These are phyloP conservation scores for Nebria brevicollis DNA, from an alignment of 2,888 invertebrate species.

Conservation along the genomic window DNA sequence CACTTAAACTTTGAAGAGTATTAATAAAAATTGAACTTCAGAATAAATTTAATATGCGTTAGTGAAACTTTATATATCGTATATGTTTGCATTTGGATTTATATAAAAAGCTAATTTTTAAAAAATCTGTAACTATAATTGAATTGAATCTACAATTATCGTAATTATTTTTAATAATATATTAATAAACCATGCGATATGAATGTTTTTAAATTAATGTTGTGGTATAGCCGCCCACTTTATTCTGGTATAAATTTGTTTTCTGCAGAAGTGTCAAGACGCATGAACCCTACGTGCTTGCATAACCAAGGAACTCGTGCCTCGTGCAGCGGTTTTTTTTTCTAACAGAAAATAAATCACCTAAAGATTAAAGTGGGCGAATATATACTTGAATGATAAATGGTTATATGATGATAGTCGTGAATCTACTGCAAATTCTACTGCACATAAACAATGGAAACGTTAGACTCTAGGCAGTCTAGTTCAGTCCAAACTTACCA, in stretches of 20 bases:
- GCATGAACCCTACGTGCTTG: not conserved
- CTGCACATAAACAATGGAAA: constrained; percentile 5
- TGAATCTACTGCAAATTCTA: not conserved
- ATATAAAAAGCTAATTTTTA: not conserved
- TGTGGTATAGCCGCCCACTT: not conserved
- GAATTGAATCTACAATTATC: not conserved
- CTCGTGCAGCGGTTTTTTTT: not conserved
- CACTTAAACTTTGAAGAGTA: no score
- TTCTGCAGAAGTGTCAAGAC: not conserved
- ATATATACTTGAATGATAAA: not conserved
- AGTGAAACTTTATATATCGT: not conserved
- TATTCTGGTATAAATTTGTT: not conserved
- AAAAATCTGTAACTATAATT: not conserved
- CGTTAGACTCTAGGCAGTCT: constrained; percentile 26
- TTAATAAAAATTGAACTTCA: not conserved
- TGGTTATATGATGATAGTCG: not conserved
- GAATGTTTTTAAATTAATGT: not conserved
- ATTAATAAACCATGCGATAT: not conserved
- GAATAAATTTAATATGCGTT: not conserved
- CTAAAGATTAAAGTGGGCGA: not conserved
- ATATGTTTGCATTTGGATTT: not conserved
- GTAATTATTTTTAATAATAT: not conserved
- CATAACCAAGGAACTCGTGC: not conserved
- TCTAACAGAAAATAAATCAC: not conserved
- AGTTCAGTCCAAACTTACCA: constrained; percentile 41